Evolutionary conservation across 2,797 vertebrate species (phyloP), one percentile per base, ranked within the genome.

Genomic region (Dendrocincla tyrannina): DNA sequence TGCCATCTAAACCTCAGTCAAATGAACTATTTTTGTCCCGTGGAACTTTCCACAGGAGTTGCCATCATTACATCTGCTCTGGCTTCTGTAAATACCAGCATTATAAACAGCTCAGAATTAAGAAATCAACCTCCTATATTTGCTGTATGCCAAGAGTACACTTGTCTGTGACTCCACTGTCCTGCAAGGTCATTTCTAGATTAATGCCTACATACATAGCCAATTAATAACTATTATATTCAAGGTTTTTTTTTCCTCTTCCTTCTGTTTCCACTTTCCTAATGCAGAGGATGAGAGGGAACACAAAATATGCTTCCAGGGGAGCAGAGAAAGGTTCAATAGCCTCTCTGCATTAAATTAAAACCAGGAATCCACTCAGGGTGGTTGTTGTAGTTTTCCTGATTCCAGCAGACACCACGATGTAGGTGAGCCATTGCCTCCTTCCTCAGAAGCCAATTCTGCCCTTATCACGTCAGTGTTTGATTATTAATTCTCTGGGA

Each of bases 261-360:
- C 20, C 8, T 86, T 64, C 42, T 85, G 3, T 49, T 75, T 56
- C 28, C 59, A 8, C 24, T 35, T 66, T 35, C 30, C 3, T 58
- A 68, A 39, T 58, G 18, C 9, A 58, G 49, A 14, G 35, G 7
- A 35, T 17, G 24, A 33, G 30, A 74, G 10, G 49, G 12, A 32
- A 37, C 1, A 4, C 3, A 55, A 14, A 73, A 19, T 10, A 73
- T 60, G 16, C 24, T 60, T 60, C 56, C 32, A 22, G 27, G 14
- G n/a, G 22, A 81, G 13, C 19, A 72, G 24, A 42, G 7, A 41
- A 75, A 73, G 5, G 5, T 19, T 33, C 60, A 60, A 28, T 27
- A 8, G 10, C 7, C 33, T 39, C 13, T 62, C 35, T 19, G 10
- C 0, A 0, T 42, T 42, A 37, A 58, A 2, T 5, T 74, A 44